Conservation (phyloP, 2,888 invertebrate genomes). For the Acronicta psi region DNA sequence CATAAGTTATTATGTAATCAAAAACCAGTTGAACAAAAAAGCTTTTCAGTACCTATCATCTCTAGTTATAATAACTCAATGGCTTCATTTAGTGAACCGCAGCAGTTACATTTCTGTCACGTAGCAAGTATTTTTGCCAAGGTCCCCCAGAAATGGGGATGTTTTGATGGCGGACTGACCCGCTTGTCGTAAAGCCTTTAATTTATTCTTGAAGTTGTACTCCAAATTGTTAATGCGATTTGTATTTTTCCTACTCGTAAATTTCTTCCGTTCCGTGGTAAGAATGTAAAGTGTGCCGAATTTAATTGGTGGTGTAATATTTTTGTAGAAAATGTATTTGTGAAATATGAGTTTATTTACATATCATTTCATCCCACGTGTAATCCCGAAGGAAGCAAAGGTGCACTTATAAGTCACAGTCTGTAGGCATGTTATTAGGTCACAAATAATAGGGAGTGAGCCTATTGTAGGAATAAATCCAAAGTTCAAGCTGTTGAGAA, state of each 20-base stretch:
- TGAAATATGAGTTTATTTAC: no score
- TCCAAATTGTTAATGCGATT: conserved; percentile 8
- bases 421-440: no score
- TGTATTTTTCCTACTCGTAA: conserved; percentile 1
- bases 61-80: neutral
- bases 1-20: neutral
- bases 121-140: conserved; percentile 11
- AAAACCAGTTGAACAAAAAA: neutral
- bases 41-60: neutral
- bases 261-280: conserved; percentile 1
- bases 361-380: no score
- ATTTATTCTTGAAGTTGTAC: neutral
- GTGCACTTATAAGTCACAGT: no score
- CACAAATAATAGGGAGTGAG: no score
- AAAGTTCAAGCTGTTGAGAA: no score
- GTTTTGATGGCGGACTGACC: conserved; percentile 30
- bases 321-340: neutral
- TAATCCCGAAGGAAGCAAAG: no score
- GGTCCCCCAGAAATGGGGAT: conserved; percentile 6
- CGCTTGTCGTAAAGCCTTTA: conserved; percentile 4
- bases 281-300: neutral
- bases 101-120: conserved; percentile 24
- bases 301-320: neutral
- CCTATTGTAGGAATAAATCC: no score
- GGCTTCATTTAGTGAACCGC: conserved; percentile 5